Evolutionary conservation across 2,797 vertebrate genomes (phyloP), one percentile per base, ranked within the genome.

Genomic region (Crotalus adamanteus): DNA sequence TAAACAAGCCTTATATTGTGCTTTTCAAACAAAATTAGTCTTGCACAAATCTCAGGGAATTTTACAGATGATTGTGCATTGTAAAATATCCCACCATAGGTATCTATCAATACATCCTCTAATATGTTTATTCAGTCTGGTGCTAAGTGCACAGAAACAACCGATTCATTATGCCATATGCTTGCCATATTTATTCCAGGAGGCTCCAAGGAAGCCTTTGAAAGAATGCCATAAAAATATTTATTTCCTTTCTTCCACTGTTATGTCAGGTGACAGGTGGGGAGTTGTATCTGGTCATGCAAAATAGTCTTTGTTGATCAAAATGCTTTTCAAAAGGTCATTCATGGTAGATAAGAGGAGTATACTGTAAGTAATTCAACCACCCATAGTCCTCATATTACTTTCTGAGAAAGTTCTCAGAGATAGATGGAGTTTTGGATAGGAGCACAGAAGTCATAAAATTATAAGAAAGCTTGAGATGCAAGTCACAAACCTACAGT

Each of bases 381-480:
- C 55, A 60, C 0, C 0, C 86, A n/a, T 55, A 92, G n/a, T 37
- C 11, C 22, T 73, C 31, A 87, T 28, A 63, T 56, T 83, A 90
- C 57, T 51, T 47, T 83, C 90, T 53, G 85, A 73, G 73, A 86
- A 86, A 56, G 22, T 65, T 92, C 85, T 2, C 26, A 5, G 31
- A 87, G 65, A 37, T 2, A 95, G 91, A 63, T 73, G 92, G 22
- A 86, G 87, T 92, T 87, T 87, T 94, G 93, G 37, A 55, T 55
- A 61, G 31, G 92, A 95, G 61, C 0, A 95, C 51, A 87, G 69
- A 94, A 56, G 3, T 20, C 88, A 60, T 60, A 56, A 89, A 92
- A 93, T 42, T 92, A 65, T 42, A 28, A 37, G 65, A 57, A 87
- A 73, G 88, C 92, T 73, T 73, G 60, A 92, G 51, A 65, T 14